These are phyloP conservation scores for Clarias fuscus DNA, from an alignment of 2,797 vertebrate genomes.

Conservation along the genomic window DNA sequence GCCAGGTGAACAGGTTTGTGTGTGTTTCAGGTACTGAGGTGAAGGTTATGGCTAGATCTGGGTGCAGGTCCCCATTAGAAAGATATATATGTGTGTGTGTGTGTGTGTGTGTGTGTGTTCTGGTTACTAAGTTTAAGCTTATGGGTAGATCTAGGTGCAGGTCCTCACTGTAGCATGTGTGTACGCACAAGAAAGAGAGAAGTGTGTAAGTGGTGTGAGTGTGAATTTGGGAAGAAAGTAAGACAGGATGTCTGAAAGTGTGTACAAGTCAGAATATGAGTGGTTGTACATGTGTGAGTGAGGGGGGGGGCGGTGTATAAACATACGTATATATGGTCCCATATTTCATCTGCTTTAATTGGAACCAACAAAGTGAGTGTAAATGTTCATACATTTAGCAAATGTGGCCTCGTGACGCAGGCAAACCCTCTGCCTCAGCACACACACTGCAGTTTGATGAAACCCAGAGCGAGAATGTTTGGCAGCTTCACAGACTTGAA, in stretches of 20 bases:
- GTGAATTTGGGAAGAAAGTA: neutral
- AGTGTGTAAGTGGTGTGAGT: neutral
- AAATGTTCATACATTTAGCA: constrained; percentile 23
- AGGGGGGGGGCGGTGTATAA: neutral
- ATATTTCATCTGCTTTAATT: constrained; percentile 40
- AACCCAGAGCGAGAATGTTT: constrained; percentile 39
- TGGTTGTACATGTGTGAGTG: neutral
- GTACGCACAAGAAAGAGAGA: neutral
- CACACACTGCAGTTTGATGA: constrained; percentile 24
- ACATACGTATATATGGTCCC: constrained; percentile 12
- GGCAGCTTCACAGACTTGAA: constrained; percentile 20
- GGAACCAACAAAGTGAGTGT: neutral
- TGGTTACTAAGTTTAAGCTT: neutral
- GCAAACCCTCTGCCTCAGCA: neutral
- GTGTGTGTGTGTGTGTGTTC: neutral
- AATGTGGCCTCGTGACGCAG: constrained; percentile 30
- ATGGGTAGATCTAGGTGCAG: neutral
- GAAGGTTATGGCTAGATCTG: neutral
- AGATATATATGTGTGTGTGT: neutral
- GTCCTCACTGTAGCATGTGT: neutral
- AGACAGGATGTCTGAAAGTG: neutral
- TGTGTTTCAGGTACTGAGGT: neutral
- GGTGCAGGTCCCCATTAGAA: neutral
- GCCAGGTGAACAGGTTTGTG: no score
- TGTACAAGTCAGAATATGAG: neutral